phyloP scores from a whole-genome alignment of 2,113 vertebrate genomes.

The Ailurus styani region DNA sequence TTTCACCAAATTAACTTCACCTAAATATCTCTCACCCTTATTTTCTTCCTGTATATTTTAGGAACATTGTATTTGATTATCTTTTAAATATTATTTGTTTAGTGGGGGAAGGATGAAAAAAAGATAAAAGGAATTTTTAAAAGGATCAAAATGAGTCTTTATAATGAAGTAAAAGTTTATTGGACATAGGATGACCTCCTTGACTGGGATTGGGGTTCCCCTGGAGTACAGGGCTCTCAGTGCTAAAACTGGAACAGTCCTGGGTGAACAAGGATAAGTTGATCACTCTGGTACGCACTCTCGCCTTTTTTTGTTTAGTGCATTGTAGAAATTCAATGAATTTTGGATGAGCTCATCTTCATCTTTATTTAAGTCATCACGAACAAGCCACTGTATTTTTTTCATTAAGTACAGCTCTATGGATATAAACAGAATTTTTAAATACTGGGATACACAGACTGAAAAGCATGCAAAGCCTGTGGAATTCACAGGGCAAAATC shows the following conservation, averaged over 20 bases:
- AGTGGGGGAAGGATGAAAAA: neutral
- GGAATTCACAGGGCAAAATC: neutral
- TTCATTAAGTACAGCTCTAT: neutral
- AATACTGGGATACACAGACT: neutral
- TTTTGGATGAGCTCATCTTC: neutral
- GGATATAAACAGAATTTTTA: neutral
- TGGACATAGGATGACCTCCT: neutral
- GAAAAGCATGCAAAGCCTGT: neutral
- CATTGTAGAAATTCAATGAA: neutral
- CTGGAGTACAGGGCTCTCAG: neutral
- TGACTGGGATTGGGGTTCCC: rapidly evolving
- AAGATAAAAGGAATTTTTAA: neutral
- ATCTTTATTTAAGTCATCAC: neutral
- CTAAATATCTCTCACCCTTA: neutral
- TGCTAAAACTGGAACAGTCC: neutral
- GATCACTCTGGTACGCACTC: neutral
- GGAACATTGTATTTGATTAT: neutral
- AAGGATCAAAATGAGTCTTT: neutral
- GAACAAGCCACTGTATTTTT: neutral
- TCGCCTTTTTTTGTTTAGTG: neutral
- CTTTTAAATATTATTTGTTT: neutral
- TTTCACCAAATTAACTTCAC: neutral
- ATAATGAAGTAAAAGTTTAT: neutral
- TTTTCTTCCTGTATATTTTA: neutral
- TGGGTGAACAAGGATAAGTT: neutral